Evolutionary conservation across 2,888 invertebrate genomes (phyloP), one percentile per base, ranked within the genome.

Genomic region (Euzophera pinguis): DNA sequence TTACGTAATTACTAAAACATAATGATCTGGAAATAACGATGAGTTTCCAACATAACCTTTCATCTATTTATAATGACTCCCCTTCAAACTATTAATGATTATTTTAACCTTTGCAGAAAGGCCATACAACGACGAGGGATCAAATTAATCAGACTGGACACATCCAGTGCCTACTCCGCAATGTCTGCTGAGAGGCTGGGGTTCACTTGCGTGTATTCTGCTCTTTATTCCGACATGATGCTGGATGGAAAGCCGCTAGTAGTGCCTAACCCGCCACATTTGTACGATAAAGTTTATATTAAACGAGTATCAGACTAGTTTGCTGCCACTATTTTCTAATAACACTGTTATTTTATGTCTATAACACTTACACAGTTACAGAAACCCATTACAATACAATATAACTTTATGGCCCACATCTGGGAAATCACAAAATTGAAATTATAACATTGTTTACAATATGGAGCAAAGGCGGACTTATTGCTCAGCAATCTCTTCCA

Each of bases 101-200:
- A 29, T 17, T 41, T 48, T 29, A 37, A 47, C 58, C 57, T 60
- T 92, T 92, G 16, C 90, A 95, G 94, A 65, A 91, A 92, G 55
- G 71, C 92, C 12, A 91, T 91, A 22, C 81, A 75, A 57, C 82
- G 92, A 52, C 75, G 81, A 49, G 90, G 90, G 17, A 91, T 92
- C 56, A 84, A 90, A 52, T 81, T 95, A 6, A 90, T 95, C 54
- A 91, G 95, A 22, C 92, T 93, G 39, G 93, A 96, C 62, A 95
- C 96, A 55, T 93, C 94, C 4, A 96, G 96, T 67, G 92, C 93
- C 55, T 96, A 92, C 77, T 95, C 96, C 1, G 95, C 95, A 0
- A 92, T 92, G 72, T 93, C 95, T 0, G 93, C 95, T 49, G 92
- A 93, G 58, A 92, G 93, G 63, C 81, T 93, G 17, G 95, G 95